These are phyloP conservation scores for Danaus melanippus DNA, from an alignment of 1,140 invertebrate species.

Conservation along the genomic window DNA sequence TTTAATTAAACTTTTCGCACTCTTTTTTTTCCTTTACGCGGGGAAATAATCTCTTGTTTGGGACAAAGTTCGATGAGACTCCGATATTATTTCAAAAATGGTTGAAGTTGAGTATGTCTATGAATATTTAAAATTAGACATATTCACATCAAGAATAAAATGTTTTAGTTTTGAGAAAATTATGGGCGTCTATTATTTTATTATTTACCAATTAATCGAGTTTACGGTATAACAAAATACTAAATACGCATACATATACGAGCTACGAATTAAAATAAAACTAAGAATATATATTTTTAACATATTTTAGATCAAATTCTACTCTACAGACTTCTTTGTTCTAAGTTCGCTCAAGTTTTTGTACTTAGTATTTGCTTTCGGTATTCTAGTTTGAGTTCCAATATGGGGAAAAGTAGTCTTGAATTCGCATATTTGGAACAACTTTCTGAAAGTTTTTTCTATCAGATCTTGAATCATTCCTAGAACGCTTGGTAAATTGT, in stretches of 20 bases:
- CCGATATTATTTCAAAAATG: too few relatives aligned
- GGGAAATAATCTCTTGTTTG: conserved; percentile 57
- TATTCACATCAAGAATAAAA: too few relatives aligned
- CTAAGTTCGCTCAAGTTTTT: conserved; percentile 49
- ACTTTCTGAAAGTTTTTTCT: conserved; percentile 44
- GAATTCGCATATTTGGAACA: conserved; percentile 49
- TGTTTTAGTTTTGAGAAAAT: too few relatives aligned
- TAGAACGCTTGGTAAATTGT: too few relatives aligned
- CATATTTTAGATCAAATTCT: background rate
- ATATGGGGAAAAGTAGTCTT: conserved; percentile 56
- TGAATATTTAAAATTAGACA: too few relatives aligned
- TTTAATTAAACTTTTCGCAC: conserved; percentile 69
- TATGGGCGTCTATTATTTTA: too few relatives aligned
- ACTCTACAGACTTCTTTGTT: conserved; percentile 21
- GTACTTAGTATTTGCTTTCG: conserved; percentile 61
- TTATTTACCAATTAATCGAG: too few relatives aligned
- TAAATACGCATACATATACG: too few relatives aligned
- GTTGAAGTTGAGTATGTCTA: too few relatives aligned
- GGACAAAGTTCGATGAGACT: conserved; percentile 25
- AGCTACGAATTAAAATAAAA: too few relatives aligned
- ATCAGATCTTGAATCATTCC: conserved; percentile 37
- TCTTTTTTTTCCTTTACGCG: conserved; percentile 64
- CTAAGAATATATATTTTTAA: too few relatives aligned
- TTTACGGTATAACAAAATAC: too few relatives aligned
- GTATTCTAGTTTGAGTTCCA: conserved; percentile 50